Percentiles rank a stretch among this genome's conserved stretches.
phyloP scores from a whole-genome alignment of 2,797 vertebrate species.

The Acipenser oxyrinchus region DNA sequence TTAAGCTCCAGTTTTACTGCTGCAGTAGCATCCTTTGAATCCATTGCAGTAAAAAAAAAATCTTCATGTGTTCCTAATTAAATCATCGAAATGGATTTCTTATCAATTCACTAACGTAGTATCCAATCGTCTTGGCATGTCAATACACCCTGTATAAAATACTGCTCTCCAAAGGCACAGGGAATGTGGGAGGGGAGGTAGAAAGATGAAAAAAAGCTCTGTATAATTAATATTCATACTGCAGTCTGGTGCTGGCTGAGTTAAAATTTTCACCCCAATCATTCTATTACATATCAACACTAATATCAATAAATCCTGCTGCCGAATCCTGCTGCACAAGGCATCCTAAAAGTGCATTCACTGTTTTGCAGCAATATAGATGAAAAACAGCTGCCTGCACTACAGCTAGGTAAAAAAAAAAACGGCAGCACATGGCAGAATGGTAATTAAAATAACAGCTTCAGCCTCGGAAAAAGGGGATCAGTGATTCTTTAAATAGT shows the following conservation, averaged over 20 bases:
- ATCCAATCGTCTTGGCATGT: neutral
- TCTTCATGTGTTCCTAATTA: neutral
- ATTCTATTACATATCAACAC: neutral
- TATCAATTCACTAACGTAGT: neutral
- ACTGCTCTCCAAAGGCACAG: neutral
- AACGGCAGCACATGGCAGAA: constrained; percentile 20
- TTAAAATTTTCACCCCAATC: constrained; percentile 1
- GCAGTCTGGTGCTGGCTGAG: constrained; percentile 2
- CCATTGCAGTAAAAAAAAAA: neutral
- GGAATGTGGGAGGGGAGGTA: constrained; percentile 3
- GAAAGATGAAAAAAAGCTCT: constrained; percentile 23
- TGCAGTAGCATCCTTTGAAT: neutral
- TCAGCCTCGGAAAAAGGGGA: constrained; percentile 18
- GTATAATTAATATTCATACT: neutral
- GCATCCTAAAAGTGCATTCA: neutral
- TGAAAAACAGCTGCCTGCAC: neutral
- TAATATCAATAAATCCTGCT: neutral
- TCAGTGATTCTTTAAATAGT: neutral
- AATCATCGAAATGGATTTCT: neutral
- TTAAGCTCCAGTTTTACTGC: neutral
- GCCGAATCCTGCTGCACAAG: constrained; percentile 10
- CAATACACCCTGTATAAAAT: neutral
- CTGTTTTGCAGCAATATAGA: neutral
- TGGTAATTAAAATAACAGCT: constrained; percentile 31
- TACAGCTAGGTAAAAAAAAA: neutral